Evolutionary conservation across 2,888 invertebrate genomes (phyloP).

Genomic region (Psylliodes chrysocephalus): DNA sequence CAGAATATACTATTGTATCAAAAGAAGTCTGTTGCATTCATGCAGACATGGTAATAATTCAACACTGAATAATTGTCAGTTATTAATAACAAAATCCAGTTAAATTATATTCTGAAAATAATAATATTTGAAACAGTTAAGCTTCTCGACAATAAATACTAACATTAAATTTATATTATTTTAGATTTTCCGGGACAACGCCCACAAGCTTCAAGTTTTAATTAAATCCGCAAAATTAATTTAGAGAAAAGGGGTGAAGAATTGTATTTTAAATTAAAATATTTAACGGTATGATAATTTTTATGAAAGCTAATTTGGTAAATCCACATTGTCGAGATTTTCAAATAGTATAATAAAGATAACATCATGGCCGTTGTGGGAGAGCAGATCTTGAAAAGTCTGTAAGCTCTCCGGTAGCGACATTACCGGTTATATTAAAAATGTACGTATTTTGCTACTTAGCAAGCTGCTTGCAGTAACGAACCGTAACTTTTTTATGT

Average conservation of each 20-base stretch:
- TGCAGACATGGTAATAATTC: too few species aligned
- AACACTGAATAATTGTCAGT: too few species aligned
- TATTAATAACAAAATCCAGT: too few species aligned
- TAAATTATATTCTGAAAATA: too few species aligned
- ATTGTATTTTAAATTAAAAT: conserved; percentile 44
- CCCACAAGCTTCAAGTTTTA: conserved; percentile 22
- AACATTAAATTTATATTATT: conserved; percentile 2
- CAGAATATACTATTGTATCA: too few species aligned
- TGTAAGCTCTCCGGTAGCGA: conserved; percentile 26
- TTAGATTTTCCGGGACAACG: not conserved
- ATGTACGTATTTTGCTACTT: too few species aligned
- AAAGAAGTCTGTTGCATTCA: too few species aligned
- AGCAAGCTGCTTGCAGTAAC: too few species aligned
- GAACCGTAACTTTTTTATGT: too few species aligned
- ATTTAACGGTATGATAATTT: conserved; percentile 44
- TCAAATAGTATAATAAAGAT: conserved; percentile 55
- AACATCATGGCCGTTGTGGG: conserved; percentile 55
- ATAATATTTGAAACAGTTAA: too few species aligned
- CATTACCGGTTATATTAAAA: too few species aligned
- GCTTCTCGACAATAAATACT: too few species aligned
- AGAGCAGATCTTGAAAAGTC: conserved; percentile 48
- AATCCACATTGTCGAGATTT: conserved; percentile 48
- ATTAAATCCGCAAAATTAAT: conserved; percentile 42
- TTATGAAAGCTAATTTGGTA: conserved; percentile 46
- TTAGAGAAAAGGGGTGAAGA: conserved; percentile 41